Evolutionary conservation across 1,140 invertebrate genomes (phyloP).

Genomic region (Anadara kagoshimensis): DNA sequence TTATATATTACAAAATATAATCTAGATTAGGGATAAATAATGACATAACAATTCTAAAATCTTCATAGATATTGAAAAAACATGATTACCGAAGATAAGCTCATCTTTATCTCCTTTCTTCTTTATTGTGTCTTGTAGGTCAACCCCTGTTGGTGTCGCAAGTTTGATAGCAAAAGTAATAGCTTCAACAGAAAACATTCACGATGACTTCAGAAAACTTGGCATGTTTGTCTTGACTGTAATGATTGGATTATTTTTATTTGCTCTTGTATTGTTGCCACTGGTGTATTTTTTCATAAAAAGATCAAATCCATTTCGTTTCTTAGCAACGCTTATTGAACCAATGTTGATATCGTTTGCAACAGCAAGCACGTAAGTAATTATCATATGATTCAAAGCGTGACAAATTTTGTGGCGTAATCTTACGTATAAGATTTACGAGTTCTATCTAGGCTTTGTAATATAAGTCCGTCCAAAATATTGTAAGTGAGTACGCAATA

Average conservation of each 20-base stretch:
- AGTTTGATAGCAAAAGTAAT: slow-evolving; percentile 94
- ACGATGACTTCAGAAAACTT: slow-evolving; percentile 86
- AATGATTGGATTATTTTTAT: slow-evolving; percentile 89
- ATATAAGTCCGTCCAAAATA: too few species aligned
- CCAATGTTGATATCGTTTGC: slow-evolving; percentile 93
- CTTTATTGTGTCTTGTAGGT: slow-evolving; percentile 72
- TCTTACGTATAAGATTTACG: too few species aligned
- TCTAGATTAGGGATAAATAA: too few species aligned
- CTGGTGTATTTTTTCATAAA: slow-evolving; percentile 89
- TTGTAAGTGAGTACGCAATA: too few species aligned
- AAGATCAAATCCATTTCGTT: slow-evolving; percentile 89
- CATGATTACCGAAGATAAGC: too few species aligned
- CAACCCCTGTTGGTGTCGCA: slow-evolving; percentile 90
- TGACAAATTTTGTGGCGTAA: too few species aligned
- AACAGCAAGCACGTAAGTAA: slow-evolving; percentile 82
- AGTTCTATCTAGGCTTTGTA: too few species aligned
- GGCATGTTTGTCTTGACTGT: slow-evolving; percentile 91
- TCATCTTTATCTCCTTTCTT: too few species aligned
- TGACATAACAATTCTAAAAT: too few species aligned
- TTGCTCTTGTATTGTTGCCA: slow-evolving; percentile 68
- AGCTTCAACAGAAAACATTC: slow-evolving; percentile 85
- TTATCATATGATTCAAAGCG: not conserved
- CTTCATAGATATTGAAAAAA: too few species aligned
- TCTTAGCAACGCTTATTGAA: slow-evolving; percentile 86
- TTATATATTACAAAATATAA: too few species aligned